These are phyloP conservation scores for Cavia aperea DNA, from an alignment of 2,113 vertebrate species.

Conservation along the genomic window DNA sequence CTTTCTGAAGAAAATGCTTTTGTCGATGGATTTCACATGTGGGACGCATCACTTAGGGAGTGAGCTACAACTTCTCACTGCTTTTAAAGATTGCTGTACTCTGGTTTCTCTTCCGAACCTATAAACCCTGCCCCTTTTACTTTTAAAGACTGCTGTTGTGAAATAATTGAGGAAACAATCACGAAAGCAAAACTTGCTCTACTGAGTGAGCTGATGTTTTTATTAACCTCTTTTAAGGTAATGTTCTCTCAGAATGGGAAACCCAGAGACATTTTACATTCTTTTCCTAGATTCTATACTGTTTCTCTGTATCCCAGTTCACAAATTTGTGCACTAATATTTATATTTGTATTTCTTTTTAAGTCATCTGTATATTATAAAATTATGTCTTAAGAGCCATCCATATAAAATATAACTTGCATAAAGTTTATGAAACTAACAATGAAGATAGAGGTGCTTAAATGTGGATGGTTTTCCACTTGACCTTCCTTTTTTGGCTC, in stretches of 20 bases:
- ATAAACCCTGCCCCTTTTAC: background rate
- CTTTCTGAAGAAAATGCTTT: constrained; percentile 14
- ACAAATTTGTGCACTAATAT: background rate
- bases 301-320: background rate
- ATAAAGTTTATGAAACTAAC: background rate
- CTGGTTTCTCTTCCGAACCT: background rate
- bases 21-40: background rate
- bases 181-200: background rate
- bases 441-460: background rate
- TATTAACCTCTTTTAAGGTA: background rate
- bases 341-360: background rate
- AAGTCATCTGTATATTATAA: constrained; percentile 11
- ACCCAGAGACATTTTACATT: background rate
- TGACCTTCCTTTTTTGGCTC: background rate
- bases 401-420: background rate
- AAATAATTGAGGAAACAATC: background rate
- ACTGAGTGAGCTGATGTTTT: background rate
- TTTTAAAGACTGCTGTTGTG: constrained; percentile 15
- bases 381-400: constrained; percentile 14
- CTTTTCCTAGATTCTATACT: background rate
- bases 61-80: background rate
- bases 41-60: background rate
- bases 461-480: background rate
- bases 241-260: background rate
- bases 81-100: background rate